These are phyloP conservation scores for Protonemura montana DNA, from an alignment of 2,888 invertebrate genomes.

Conservation along the genomic window DNA sequence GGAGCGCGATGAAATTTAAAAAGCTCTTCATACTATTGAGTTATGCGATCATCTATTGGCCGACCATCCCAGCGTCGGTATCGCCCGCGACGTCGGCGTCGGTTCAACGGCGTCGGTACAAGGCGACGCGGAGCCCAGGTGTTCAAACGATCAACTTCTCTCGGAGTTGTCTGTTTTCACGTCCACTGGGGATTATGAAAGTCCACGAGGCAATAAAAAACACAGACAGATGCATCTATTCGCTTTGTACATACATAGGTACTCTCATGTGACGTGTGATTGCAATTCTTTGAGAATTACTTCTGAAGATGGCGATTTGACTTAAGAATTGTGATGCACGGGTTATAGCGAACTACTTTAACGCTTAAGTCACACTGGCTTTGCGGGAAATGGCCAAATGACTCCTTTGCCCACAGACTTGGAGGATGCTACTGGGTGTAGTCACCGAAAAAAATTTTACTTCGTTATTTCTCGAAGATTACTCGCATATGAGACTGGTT, in stretches of 20 bases:
- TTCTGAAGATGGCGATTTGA: background rate
- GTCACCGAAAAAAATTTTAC: no score
- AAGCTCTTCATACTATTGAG: background rate
- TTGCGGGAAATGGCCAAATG: no score
- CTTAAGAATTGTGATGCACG: no score
- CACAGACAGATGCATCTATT: background rate
- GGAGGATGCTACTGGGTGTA: no score
- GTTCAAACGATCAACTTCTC: conserved; percentile 27
- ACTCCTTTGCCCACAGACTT: no score
- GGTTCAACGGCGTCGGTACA: background rate
- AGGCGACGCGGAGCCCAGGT: conserved; percentile 22
- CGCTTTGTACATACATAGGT: background rate
- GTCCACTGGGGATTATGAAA: conserved; percentile 5
- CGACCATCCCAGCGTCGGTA: background rate
- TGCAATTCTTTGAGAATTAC: background rate
- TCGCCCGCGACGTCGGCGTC: background rate
- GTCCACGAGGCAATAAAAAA: conserved; percentile 10
- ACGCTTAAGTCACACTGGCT: no score
- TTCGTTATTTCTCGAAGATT: no score
- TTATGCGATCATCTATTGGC: background rate
- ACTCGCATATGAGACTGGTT: no score
- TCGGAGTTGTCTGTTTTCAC: background rate
- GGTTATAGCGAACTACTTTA: no score
- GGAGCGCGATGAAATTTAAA: background rate
- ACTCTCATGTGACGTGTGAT: background rate